Conservation (phyloP, 2,888 invertebrate species). For the Pseudococcus viburni region DNA sequence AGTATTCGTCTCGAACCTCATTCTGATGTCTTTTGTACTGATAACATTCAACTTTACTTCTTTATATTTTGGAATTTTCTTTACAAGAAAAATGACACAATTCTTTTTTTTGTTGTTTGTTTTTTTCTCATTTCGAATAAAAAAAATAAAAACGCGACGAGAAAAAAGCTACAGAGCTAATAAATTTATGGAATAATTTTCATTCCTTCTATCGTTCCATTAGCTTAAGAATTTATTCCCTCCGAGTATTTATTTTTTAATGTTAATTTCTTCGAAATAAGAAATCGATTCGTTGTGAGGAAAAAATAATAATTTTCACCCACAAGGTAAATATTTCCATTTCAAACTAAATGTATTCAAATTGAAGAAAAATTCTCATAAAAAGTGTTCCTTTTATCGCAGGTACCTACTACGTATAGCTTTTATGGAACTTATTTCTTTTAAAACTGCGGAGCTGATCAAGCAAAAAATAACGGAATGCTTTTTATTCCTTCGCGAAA, state of each 20-base stretch:
- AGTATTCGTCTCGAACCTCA: not conserved
- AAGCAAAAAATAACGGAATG: not conserved
- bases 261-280: slow-evolving; percentile 8
- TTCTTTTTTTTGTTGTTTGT: not conserved
- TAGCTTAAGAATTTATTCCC: not conserved
- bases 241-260: not conserved
- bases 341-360: slow-evolving; percentile 7
- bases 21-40: not conserved
- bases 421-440: slow-evolving; percentile 19
- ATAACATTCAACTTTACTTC: not conserved
- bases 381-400: not conserved
- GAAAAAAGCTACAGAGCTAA: not conserved
- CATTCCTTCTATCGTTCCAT: not conserved
- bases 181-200: not conserved
- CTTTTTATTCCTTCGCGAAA: slow-evolving; percentile 17
- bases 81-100: not conserved
- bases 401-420: not conserved
- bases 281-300: not conserved
- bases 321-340: slow-evolving; percentile 22
- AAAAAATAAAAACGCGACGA: not conserved
- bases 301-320: slow-evolving; percentile 3
- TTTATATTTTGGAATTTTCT: not conserved
- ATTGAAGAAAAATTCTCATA: not conserved
- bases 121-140: slow-evolving; percentile 1
- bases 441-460: not conserved